Conservation (phyloP, 2,888 invertebrate species). For the Orthonevra nobilis region DNA sequence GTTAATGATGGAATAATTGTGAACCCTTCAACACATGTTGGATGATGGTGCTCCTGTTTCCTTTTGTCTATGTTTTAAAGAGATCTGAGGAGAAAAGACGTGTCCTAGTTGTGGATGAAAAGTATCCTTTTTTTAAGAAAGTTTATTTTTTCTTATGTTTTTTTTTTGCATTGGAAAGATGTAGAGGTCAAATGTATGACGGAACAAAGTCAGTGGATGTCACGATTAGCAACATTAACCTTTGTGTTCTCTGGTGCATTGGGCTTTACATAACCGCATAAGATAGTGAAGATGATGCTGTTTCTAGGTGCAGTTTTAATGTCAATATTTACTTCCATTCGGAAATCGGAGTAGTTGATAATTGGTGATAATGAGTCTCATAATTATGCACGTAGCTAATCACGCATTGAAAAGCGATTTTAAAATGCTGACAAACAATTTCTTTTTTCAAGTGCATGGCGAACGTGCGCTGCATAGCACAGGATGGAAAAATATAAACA, state of each 20-base stretch:
- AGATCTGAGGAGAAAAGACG: background rate
- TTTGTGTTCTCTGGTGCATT: slow-evolving; percentile 4
- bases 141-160: slow-evolving; percentile 8
- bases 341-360: slow-evolving; percentile 11
- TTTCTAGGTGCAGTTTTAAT: background rate
- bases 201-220: background rate
- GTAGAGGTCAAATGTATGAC: slow-evolving; percentile 30
- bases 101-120: slow-evolving; percentile 19
- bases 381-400: too few species aligned
- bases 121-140: slow-evolving; percentile 9
- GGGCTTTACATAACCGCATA: slow-evolving; percentile 19
- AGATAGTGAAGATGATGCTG: background rate
- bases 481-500: too few species aligned
- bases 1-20: slow-evolving; percentile 36
- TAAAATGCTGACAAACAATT: too few species aligned
- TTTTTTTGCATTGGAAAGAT: background rate
- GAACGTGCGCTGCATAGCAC: too few species aligned
- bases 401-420: too few species aligned
- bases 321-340: too few species aligned
- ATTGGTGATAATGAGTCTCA: background rate
- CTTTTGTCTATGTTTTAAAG: background rate
- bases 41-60: too few species aligned
- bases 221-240: slow-evolving; percentile 6
- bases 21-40: slow-evolving; percentile 2
- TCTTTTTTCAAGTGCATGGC: too few species aligned